Percentiles rank a stretch among this genome's conserved stretches.
These are phyloP conservation scores for Isurus oxyrinchus DNA, from an alignment of 2,113 vertebrate genomes.

Conservation along the genomic window DNA sequence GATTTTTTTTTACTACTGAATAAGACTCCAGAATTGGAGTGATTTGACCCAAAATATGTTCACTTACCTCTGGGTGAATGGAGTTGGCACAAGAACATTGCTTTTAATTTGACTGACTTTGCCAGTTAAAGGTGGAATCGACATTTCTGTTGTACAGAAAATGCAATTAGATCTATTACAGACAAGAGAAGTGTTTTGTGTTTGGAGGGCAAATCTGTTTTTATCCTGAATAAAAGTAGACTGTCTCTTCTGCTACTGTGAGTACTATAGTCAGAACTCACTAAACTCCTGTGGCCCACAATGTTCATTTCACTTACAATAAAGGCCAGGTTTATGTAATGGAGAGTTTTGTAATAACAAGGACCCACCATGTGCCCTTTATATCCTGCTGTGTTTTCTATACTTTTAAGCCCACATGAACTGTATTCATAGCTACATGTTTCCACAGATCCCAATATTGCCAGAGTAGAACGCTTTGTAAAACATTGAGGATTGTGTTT, in stretches of 20 bases:
- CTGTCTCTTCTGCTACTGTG: not conserved
- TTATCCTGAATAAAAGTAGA: not conserved
- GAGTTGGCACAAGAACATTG: not conserved
- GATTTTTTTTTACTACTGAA: not conserved
- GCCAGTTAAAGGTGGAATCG: not conserved
- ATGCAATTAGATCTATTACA: not conserved
- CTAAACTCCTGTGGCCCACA: not conserved
- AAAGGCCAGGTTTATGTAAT: not conserved
- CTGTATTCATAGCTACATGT: not conserved
- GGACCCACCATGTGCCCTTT: not conserved
- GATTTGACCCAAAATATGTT: not conserved
- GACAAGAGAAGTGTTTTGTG: not conserved
- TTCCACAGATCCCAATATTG: not conserved
- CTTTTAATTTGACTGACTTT: not conserved
- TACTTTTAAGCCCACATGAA: not conserved
- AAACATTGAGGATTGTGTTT: not conserved
- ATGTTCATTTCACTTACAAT: not conserved
- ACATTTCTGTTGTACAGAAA: not conserved
- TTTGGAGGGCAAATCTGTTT: not conserved
- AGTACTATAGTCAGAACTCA: not conserved
- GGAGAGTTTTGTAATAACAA: not conserved
- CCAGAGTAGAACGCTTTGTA: not conserved
- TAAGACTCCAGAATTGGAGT: not conserved
- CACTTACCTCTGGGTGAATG: conserved; percentile 17
- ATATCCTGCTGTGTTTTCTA: not conserved